phyloP scores from a whole-genome alignment of 2,888 invertebrate genomes.

The Polylopha cassiicola region DNA sequence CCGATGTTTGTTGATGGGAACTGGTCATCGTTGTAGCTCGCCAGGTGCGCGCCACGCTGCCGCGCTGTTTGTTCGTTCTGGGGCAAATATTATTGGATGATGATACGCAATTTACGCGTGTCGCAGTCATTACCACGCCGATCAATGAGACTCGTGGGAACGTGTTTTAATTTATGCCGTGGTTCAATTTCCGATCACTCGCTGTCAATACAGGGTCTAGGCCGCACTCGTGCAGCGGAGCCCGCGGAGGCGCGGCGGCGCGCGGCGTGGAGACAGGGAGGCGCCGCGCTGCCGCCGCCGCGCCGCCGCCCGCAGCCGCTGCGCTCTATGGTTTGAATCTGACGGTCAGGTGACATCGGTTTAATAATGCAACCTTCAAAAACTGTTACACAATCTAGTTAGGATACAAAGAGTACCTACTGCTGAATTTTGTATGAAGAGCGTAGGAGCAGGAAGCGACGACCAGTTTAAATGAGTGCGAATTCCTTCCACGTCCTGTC shows the following conservation, averaged over 20 bases:
- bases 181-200: conserved; percentile 5
- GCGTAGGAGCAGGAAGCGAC: conserved; percentile 9
- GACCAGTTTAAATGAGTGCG: conserved; percentile 3
- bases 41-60: conserved; percentile 13
- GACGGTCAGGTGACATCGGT: no score
- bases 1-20: conserved; percentile 48
- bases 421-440: background rate
- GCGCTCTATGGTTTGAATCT: no score
- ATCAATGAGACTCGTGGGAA: conserved; percentile 18
- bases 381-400: no score
- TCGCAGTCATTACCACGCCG: conserved; percentile 25
- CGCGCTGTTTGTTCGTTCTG: conserved; percentile 22
- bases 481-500: background rate
- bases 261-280: conserved; percentile 3
- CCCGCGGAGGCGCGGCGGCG: conserved; percentile 2
- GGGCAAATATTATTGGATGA: conserved; percentile 60
- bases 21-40: conserved; percentile 41
- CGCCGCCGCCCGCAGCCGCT: no score
- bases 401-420: background rate
- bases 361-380: no score
- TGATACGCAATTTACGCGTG: conserved; percentile 57
- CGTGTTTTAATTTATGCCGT: conserved; percentile 6
- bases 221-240: conserved; percentile 9
- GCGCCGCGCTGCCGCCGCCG: conserved; percentile 2
- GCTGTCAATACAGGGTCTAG: conserved; percentile 2